A percentile compares a stretch with the other conserved stretches of the same genome.
Evolutionary conservation across 2,888 invertebrate genomes (phyloP).

Genomic region (Himalopsyche anomala): DNA sequence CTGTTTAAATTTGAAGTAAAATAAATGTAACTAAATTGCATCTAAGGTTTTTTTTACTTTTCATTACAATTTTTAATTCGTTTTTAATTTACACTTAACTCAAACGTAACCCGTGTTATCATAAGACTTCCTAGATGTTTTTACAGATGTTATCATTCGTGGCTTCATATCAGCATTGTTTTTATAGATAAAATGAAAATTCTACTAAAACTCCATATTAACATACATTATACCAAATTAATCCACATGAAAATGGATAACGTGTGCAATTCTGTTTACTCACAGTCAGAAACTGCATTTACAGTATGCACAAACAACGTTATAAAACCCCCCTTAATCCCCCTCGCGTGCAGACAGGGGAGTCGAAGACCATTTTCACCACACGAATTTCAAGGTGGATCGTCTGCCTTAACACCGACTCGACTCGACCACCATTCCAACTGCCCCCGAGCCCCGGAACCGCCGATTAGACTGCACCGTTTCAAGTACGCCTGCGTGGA

Average conservation of each 20-base stretch:
- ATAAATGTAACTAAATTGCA: too few species aligned
- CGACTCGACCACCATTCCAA: conserved; percentile 59
- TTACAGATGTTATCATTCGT: too few species aligned
- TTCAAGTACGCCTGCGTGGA: conserved; percentile 61
- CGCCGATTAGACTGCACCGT: conserved; percentile 56
- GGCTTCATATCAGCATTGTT: too few species aligned
- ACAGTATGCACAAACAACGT: conserved; percentile 43
- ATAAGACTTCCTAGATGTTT: too few species aligned
- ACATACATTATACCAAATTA: neutral
- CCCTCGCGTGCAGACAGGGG: conserved; percentile 35
- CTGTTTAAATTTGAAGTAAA: too few species aligned
- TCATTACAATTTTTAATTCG: too few species aligned
- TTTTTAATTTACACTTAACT: too few species aligned
- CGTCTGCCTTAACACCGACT: conserved; percentile 42
- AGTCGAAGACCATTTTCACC: conserved; percentile 36
- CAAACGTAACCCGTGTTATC: too few species aligned
- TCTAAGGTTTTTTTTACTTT: too few species aligned
- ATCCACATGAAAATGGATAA: conserved; percentile 1
- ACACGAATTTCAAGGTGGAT: conserved; percentile 43
- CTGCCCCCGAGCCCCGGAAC: conserved; percentile 53
- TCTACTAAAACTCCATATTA: neutral
- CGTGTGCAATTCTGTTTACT: conserved; percentile 20
- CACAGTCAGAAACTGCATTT: conserved; percentile 31
- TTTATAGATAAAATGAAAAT: neutral
- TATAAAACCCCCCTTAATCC: conserved; percentile 40